phyloP scores from a whole-genome alignment of 2,797 vertebrate species.

The Clarias pachynema region DNA sequence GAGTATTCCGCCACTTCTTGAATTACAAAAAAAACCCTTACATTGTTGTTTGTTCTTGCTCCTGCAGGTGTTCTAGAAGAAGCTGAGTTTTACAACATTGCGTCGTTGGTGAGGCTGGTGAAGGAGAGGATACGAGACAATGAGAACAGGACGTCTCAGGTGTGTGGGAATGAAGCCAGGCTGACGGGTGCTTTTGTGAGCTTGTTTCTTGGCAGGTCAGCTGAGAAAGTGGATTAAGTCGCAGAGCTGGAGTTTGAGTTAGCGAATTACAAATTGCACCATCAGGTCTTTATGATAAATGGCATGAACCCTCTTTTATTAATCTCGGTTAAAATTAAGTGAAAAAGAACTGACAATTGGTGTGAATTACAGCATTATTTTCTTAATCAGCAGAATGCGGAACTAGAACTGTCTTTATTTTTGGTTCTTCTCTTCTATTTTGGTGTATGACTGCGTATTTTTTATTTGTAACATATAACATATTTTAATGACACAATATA shows the following conservation, averaged over 20 bases:
- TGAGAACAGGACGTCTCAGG: constrained; percentile 97
- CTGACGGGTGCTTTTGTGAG: constrained; percentile 58
- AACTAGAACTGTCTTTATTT: not conserved
- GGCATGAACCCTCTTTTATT: not conserved
- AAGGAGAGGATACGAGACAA: constrained; percentile 98
- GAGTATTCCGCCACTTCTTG: not conserved
- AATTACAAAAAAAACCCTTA: not conserved
- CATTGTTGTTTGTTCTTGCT: not conserved
- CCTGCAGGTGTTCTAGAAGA: constrained; percentile 93
- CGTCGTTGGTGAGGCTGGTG: constrained; percentile 90
- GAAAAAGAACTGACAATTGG: not conserved
- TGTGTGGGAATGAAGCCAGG: constrained; percentile 56
- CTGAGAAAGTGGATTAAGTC: constrained; percentile 28
- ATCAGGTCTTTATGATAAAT: not conserved
- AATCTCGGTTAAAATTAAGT: not conserved
- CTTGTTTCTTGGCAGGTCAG: constrained; percentile 9
- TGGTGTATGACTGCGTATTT: not conserved
- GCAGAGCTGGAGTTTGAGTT: not conserved
- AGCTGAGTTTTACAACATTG: constrained; percentile 98
- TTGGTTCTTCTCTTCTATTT: not conserved
- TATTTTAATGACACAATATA: not conserved
- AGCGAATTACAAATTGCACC: not conserved
- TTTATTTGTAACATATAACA: not conserved
- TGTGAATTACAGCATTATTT: not conserved
- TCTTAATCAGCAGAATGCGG: not conserved